Percentiles rank a stretch among this genome's conserved stretches.
phyloP scores from a whole-genome alignment of 1,140 invertebrate species.

The Drosophila saltans region DNA sequence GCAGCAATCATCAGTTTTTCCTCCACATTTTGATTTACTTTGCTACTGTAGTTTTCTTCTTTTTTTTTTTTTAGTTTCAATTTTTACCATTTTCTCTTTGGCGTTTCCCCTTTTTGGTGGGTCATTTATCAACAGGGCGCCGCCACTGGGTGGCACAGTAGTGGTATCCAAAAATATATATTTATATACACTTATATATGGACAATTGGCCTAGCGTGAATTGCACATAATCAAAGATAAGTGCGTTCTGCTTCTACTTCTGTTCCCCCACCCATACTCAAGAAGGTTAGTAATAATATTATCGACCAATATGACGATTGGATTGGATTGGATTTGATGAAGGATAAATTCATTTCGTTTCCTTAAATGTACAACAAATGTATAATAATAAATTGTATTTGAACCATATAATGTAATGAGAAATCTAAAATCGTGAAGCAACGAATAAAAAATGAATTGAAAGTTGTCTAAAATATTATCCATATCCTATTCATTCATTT shows the following conservation, averaged over 20 bases:
- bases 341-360: not conserved
- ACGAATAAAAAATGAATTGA: too few relatives aligned
- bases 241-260: constrained; percentile 8
- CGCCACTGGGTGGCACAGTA: constrained; percentile 8
- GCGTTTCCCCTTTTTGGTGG: not conserved
- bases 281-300: not conserved
- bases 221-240: constrained; percentile 48
- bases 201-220: constrained; percentile 38
- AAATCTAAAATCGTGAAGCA: too few relatives aligned
- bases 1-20: constrained; percentile 52
- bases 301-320: constrained; percentile 3
- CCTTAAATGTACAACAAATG: too few relatives aligned
- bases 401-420: too few relatives aligned
- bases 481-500: too few relatives aligned
- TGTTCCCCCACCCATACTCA: not conserved
- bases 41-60: constrained; percentile 21
- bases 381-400: too few relatives aligned
- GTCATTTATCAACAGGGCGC: constrained; percentile 50
- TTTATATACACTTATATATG: constrained; percentile 34
- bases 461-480: too few relatives aligned
- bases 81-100: not conserved
- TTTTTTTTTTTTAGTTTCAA: constrained; percentile 10
- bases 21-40: not conserved
- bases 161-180: constrained; percentile 28
- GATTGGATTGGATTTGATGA: not conserved